Conservation (phyloP, 2,113 vertebrate genomes). For the Rhineura floridana region DNA sequence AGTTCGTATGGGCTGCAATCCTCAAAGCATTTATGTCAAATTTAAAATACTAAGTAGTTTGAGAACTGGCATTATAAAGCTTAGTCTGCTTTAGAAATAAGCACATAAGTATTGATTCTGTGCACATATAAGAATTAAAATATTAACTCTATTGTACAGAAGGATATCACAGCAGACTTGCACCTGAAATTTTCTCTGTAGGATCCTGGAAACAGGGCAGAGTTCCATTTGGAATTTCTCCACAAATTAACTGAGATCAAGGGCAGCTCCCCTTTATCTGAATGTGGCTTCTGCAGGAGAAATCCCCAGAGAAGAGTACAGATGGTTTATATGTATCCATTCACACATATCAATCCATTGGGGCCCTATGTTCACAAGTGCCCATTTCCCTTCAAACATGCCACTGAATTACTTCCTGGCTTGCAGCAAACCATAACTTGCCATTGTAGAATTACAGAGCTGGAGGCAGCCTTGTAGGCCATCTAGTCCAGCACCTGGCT, state of each 20-base stretch:
- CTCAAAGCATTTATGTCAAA: neutral
- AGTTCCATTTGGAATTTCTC: neutral
- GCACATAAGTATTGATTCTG: neutral
- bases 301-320: neutral
- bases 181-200: neutral
- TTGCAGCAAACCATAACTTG: neutral
- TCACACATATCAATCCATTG: neutral
- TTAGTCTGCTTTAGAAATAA: neutral
- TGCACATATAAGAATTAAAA: neutral
- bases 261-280: neutral
- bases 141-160: neutral
- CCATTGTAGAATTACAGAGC: neutral
- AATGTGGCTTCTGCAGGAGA: neutral
- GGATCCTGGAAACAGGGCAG: neutral
- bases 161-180: constrained; percentile 3
- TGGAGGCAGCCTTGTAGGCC: no score
- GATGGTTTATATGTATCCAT: neutral
- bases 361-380: neutral
- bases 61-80: neutral
- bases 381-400: neutral
- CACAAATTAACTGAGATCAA: neutral
- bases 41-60: neutral
- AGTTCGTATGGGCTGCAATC: neutral
- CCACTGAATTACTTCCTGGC: neutral
- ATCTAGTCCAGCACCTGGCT: no score